Evolutionary conservation across 2,797 vertebrate genomes (phyloP).

Genomic region (Sebastes miniatus): DNA sequence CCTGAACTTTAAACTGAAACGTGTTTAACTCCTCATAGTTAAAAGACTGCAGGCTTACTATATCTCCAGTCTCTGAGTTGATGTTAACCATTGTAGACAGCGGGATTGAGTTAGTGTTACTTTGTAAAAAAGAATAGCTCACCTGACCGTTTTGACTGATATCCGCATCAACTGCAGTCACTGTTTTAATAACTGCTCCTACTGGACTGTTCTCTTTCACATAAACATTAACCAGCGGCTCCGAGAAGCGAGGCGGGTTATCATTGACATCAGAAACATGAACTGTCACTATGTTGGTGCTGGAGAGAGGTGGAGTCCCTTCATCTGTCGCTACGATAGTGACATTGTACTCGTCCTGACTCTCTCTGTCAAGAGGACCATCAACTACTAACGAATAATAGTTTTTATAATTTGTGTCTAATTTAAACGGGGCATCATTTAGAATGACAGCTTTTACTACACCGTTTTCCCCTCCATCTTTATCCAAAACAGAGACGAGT

Average conservation of each 20-base stretch:
- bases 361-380: constrained; percentile 59
- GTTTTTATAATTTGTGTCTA: constrained; percentile 67
- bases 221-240: constrained; percentile 65
- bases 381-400: constrained; percentile 60
- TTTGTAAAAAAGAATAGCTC: too few species aligned
- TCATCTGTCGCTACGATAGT: constrained; percentile 54
- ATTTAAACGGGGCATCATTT: constrained; percentile 35
- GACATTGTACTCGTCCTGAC: constrained; percentile 26
- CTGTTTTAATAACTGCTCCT: neutral
- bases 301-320: constrained; percentile 67
- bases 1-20: too few species aligned
- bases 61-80: too few species aligned
- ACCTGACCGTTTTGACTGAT: too few species aligned
- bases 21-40: too few species aligned
- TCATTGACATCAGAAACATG: constrained; percentile 81
- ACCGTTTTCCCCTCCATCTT: constrained; percentile 26
- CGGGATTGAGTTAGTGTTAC: too few species aligned
- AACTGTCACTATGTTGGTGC: constrained; percentile 52
- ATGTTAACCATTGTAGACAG: too few species aligned
- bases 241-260: constrained; percentile 74
- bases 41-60: too few species aligned
- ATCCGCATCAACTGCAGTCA: too few species aligned
- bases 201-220: constrained; percentile 34
- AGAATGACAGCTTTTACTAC: rapidly evolving
- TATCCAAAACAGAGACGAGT: constrained; percentile 57